Evolutionary conservation across 2,888 invertebrate species (phyloP).

Genomic region (Allygus modestus): DNA sequence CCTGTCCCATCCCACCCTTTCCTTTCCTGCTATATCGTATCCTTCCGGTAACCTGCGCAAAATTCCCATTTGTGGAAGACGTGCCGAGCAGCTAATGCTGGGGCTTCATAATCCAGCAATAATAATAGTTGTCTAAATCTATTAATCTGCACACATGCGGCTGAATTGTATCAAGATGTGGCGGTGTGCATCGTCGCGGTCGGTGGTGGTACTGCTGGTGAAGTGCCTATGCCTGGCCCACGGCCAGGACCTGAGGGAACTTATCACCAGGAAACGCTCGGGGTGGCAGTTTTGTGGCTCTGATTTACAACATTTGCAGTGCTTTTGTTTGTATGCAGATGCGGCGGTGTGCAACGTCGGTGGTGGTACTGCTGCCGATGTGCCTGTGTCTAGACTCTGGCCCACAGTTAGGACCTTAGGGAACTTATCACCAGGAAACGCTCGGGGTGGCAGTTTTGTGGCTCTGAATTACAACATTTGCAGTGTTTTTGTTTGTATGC

Average conservation of each 20-base stretch:
- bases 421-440: background rate
- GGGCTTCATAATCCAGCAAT: too few species aligned
- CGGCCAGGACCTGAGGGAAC: background rate
- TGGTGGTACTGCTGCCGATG: constrained; percentile 1
- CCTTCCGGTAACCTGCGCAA: too few species aligned
- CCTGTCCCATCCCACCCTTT: too few species aligned
- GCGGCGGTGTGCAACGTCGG: constrained; percentile 3
- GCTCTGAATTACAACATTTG: too few species aligned
- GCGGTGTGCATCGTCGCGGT: background rate
- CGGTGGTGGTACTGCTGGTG: constrained; percentile 1
- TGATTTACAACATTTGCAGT: too few species aligned
- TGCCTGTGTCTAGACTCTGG: constrained; percentile 8
- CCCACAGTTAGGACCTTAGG: background rate
- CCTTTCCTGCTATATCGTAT: too few species aligned
- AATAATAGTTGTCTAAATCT: too few species aligned
- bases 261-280: background rate
- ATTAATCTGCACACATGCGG: too few species aligned
- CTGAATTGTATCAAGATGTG: constrained; percentile 2
- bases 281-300: too few species aligned
- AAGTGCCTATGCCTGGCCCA: constrained; percentile 6
- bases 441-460: background rate
- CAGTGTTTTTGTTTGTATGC: too few species aligned
- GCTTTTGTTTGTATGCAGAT: constrained; percentile 16
- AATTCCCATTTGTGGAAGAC: too few species aligned
- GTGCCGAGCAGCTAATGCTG: too few species aligned